phyloP scores from a whole-genome alignment of 1,140 invertebrate species.

The Lithobius niger region DNA sequence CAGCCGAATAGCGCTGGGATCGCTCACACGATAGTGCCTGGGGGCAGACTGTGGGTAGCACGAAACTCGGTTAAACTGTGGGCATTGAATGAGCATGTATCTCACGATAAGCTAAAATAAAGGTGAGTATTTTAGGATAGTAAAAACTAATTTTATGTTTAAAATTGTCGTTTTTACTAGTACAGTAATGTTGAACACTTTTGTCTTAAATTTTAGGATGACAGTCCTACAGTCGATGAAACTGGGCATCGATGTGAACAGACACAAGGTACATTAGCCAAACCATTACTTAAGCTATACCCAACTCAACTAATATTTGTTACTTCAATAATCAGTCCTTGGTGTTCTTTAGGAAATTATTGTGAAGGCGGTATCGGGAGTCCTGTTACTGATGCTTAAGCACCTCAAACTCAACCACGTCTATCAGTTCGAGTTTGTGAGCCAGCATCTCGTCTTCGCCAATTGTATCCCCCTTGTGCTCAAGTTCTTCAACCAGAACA shows the following conservation, averaged over 20 bases:
- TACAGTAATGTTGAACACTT: not conserved
- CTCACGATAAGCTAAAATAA: too few species aligned
- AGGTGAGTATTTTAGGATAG: too few species aligned
- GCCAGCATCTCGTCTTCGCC: slow-evolving; percentile 96
- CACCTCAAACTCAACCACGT: slow-evolving; percentile 99
- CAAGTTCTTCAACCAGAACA: slow-evolving; percentile 99
- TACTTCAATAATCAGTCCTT: not conserved
- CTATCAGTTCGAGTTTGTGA: slow-evolving; percentile 99
- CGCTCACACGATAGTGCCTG: too few species aligned
- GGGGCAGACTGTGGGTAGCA: too few species aligned
- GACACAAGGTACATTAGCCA: slow-evolving; percentile 55
- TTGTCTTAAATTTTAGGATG: slow-evolving; percentile 40
- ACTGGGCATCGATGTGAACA: slow-evolving; percentile 89
- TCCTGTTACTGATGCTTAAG: slow-evolving; percentile 83
- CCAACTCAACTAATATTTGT: not conserved
- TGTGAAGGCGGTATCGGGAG: slow-evolving; percentile 92
- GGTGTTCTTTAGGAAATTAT: slow-evolving; percentile 59
- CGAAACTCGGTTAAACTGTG: too few species aligned
- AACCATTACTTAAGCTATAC: not conserved
- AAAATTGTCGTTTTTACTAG: too few species aligned
- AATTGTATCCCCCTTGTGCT: slow-evolving; percentile 97
- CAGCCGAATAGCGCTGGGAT: too few species aligned
- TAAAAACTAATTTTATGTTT: too few species aligned
- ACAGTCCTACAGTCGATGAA: slow-evolving; percentile 95
- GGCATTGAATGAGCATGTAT: too few species aligned